Base-by-base conservation (phyloP, 1,140 invertebrate species). In the Eriocheir sinensis region DNA sequence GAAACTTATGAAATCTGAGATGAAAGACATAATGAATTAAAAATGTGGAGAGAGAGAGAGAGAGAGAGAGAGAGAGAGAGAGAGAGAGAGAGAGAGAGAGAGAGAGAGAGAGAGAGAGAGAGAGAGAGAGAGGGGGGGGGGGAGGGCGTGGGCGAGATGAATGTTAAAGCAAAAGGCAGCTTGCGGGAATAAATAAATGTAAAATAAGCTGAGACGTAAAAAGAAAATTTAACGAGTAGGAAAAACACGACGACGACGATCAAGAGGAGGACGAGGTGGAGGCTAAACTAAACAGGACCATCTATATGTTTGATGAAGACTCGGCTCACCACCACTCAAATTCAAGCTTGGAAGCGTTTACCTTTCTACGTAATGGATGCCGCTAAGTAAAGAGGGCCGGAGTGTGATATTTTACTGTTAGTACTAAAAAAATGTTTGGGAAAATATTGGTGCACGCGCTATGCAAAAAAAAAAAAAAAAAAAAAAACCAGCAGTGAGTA, bases 41-140 rank as follows among this genome's bases (percentile, higher is more conserved):
- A n/a, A n/a, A 83, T n/a, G 36, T n/a, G 30, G 9, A 34, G 36
- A 34, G 83, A 32, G 83, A 86, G 30, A 32, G 60, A 21, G n/a
- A 21, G 27, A 2, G 81, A 32, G 30, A 85, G 81, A 85, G 8
- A 27, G 30, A 85, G 81, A 32, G n/a, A 27, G 81, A 86, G 32
- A 32, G 83, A 86, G 27, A 32, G 83, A 85, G 30, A 85, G 81
- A 85, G 81, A 32, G n/a, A 85, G 30, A n/a, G 83, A 86, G 34
- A 86, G 6, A 36, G 30, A n/a, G 32, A 86, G 9, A 32, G 30
- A 86, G 30, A 41, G 27, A n/a, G 6, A 41, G 15, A 2, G 21
- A 41, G 30, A 36, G 2, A 86, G 83, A 86, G 15, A 38, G 83
- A 86, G 83, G 36, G 83, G 36, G 83, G 36, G 83, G 27, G 83